Conservation (phyloP, 2,888 invertebrate species). For the Auanema freiburgensis region DNA sequence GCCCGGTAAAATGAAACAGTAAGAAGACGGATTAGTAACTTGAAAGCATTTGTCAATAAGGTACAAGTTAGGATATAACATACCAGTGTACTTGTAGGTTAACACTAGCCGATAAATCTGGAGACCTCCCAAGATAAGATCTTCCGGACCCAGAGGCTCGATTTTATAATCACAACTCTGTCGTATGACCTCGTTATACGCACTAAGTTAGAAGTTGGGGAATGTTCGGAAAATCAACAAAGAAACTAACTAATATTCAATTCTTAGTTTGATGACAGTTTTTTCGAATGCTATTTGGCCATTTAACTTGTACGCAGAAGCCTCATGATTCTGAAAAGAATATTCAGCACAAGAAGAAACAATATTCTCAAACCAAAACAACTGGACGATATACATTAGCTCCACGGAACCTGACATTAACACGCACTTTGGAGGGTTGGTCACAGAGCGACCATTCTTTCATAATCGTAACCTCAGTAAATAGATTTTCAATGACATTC, state of each 20-base stretch:
- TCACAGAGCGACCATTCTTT: slow-evolving; percentile 6
- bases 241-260: neutral
- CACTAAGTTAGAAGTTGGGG: slow-evolving; percentile 7
- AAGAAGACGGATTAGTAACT: neutral
- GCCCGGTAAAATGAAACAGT: slow-evolving; percentile 73
- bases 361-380: neutral
- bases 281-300: neutral
- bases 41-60: no score
- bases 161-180: slow-evolving; percentile 84
- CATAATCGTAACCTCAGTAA: no score
- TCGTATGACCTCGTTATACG: slow-evolving; percentile 30
- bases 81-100: slow-evolving; percentile 76
- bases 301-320: neutral
- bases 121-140: no score
- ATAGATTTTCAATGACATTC: no score
- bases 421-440: slow-evolving; percentile 35
- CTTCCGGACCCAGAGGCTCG: slow-evolving; percentile 77
- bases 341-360: neutral
- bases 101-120: slow-evolving; percentile 88
- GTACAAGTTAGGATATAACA: no score
- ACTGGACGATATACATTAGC: neutral
- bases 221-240: neutral
- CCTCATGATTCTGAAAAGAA: neutral
- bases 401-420: slow-evolving; percentile 48
- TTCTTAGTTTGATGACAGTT: neutral